These are phyloP conservation scores for Helicoverpa assulta DNA, from an alignment of 2,888 invertebrate species.

Conservation along the genomic window DNA sequence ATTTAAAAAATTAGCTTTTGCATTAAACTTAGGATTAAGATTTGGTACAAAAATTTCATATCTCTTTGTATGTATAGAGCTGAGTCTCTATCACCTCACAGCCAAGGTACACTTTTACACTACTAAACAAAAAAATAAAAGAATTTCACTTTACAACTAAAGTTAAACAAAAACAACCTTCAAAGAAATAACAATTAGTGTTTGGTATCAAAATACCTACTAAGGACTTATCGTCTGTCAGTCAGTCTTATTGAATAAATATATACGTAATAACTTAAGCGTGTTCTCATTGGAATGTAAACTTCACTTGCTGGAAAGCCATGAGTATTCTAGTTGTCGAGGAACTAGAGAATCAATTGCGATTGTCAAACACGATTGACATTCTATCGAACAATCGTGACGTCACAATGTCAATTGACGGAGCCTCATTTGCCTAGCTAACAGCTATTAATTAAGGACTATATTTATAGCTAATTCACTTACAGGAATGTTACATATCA, in stretches of 20 bases:
- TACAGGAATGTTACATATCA: constrained; percentile 65
- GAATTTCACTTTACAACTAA: constrained; percentile 59
- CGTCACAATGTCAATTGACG: constrained; percentile 44
- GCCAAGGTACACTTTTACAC: constrained; percentile 75
- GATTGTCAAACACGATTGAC: constrained; percentile 35
- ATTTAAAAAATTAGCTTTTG: constrained; percentile 71
- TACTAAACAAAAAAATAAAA: constrained; percentile 62
- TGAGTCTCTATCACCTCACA: constrained; percentile 80
- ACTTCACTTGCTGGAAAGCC: constrained; percentile 64
- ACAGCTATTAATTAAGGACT: constrained; percentile 47
- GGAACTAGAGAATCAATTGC: constrained; percentile 44
- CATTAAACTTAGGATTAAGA: constrained; percentile 66
- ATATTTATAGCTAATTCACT: constrained; percentile 59
- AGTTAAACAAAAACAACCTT: constrained; percentile 69
- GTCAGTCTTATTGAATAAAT: constrained; percentile 81
- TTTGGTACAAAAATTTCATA: constrained; percentile 75
- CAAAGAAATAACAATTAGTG: constrained; percentile 66
- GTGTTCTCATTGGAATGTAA: constrained; percentile 74
- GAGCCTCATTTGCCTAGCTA: constrained; percentile 53
- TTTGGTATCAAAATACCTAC: constrained; percentile 68
- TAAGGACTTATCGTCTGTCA: constrained; percentile 73
- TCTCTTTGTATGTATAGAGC: constrained; percentile 67
- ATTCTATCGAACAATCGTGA: constrained; percentile 2
- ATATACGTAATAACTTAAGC: constrained; percentile 70
- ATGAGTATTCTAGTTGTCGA: constrained; percentile 68